These are phyloP conservation scores for Nesoenas mayeri DNA, from an alignment of 2,113 vertebrate genomes.

Conservation along the genomic window DNA sequence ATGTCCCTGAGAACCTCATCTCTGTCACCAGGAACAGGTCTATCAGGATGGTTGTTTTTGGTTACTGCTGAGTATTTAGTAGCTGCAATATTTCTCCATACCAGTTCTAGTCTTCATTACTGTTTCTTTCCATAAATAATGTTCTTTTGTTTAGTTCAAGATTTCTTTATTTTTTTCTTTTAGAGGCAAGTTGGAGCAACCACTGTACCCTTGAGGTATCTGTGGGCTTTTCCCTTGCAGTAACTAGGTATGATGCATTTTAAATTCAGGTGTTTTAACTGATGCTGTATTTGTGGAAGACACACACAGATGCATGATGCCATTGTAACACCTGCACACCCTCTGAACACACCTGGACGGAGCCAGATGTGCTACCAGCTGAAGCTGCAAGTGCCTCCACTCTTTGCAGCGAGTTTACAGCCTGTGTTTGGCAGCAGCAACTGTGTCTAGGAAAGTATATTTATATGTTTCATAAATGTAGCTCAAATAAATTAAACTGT, in stretches of 20 bases:
- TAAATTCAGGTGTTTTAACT: not conserved
- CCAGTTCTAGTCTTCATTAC: not conserved
- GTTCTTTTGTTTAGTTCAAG: not conserved
- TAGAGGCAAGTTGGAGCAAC: not conserved
- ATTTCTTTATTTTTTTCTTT: not conserved
- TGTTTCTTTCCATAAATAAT: not conserved
- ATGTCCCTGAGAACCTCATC: no score
- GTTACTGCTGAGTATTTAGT: not conserved
- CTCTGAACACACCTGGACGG: not conserved
- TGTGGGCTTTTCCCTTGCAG: not conserved
- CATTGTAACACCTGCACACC: not conserved
- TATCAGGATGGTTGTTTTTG: not conserved
- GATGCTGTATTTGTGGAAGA: not conserved
- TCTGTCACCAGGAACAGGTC: not conserved
- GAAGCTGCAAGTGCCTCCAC: not conserved
- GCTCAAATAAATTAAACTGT: conserved; percentile 69
- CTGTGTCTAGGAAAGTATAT: conserved; percentile 26
- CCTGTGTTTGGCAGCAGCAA: conserved; percentile 7
- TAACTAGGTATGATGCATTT: not conserved
- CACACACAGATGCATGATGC: not conserved
- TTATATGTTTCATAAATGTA: conserved; percentile 61
- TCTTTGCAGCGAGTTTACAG: not conserved
- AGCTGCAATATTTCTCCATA: not conserved
- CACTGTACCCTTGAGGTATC: not conserved
- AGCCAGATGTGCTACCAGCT: not conserved